Conservation (phyloP, 2,113 vertebrate species). For the Oreotrochilus melanogaster region DNA sequence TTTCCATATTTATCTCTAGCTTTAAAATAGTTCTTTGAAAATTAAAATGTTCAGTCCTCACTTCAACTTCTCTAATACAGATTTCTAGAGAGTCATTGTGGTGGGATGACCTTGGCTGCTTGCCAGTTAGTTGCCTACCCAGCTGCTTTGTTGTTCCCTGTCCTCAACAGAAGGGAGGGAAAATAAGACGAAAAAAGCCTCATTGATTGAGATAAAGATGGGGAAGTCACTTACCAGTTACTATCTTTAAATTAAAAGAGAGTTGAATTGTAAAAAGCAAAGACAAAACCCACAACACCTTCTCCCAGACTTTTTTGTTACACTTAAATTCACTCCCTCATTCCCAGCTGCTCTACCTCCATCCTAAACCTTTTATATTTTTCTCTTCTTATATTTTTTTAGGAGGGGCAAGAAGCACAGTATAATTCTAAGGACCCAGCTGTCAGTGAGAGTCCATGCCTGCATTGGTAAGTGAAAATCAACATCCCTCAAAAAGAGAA, state of each 20-base stretch:
- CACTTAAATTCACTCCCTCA: background rate
- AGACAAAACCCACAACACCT: background rate
- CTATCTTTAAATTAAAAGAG: background rate
- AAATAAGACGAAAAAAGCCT: background rate
- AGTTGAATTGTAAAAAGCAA: background rate
- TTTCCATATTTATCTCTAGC: background rate
- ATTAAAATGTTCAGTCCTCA: background rate
- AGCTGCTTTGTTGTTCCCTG: rapidly evolving
- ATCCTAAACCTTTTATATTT: background rate
- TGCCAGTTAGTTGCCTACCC: background rate
- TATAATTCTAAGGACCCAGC: conserved; percentile 91
- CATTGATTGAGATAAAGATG: background rate
- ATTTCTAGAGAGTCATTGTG: background rate
- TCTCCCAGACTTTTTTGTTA: background rate
- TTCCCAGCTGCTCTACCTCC: background rate
- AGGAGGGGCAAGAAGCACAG: conserved; percentile 95
- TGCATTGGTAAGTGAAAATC: conserved; percentile 91
- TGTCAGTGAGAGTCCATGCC: conserved; percentile 92
- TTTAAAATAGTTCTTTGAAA: background rate
- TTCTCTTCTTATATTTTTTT: conserved; percentile 15
- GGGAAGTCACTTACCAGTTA: background rate
- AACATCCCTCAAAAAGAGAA: background rate
- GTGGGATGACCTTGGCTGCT: background rate
- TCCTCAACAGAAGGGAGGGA: background rate
- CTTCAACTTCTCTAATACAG: background rate